Evolutionary conservation across 2,113 vertebrate genomes (phyloP), one percentile per base, ranked within the genome.

Genomic region (Callaeas wilsoni): DNA sequence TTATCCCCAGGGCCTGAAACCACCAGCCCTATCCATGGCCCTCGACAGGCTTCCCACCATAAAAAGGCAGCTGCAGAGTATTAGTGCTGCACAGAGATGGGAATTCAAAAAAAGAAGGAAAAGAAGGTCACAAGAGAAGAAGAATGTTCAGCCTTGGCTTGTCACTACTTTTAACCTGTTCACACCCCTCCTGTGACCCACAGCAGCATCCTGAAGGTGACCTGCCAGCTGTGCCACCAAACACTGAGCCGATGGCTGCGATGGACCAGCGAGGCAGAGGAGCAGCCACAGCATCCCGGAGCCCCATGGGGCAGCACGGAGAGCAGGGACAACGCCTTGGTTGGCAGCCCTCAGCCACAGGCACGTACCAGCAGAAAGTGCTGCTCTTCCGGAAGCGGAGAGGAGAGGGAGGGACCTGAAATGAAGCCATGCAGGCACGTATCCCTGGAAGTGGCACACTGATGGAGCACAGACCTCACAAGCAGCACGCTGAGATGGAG

Each of bases 391-490:
- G n/a, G 92, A 59, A 92, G 90, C 39, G 2, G n/a, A 22, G 19
- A 59, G 59, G 20, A 90, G 92, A 94, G 83, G 95, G 96, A 94
- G 90, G 95, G 91, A 84, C 35, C 88, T 42, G 68, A 57, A 30
- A 33, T 0, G 55, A 63, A 89, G 76, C 86, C 76, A 33, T 41
- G 50, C 47, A 33, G 39, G 79, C 89, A 94, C 42, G 35, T 92
- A 94, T 86, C 69, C 83, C 90, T 5, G 0, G 55, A 17, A 75
- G 53, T 14, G 0, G 64, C 77, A 18, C 7, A 2, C 44, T 3
- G 84, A 87, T 33, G 56, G 76, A 91, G 87, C 50, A 33, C 47
- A 29, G 4, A 17, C n/a, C 44, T 70, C 59, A 9, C 33, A 12
- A 29, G 59, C 75, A 1, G 59, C 68, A 8, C 0, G 5, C 21